Conservation (phyloP, 2,888 invertebrate species). For the Pinctada fucata region DNA sequence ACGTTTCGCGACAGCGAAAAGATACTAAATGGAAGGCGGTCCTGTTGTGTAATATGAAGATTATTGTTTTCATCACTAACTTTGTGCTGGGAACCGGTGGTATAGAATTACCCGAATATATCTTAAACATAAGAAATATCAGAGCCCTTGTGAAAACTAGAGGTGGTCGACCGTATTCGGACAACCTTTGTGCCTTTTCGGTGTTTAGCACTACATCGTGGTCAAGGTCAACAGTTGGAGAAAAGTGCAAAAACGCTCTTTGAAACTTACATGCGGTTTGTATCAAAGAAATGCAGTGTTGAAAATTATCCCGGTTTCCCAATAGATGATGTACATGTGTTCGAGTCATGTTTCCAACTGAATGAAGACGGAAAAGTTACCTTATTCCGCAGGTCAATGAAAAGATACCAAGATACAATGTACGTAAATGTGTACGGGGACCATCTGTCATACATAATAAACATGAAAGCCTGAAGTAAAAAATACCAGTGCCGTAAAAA, state of each 20-base stretch:
- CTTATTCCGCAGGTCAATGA: background rate
- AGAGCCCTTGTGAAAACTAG: background rate
- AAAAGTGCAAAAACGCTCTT: background rate
- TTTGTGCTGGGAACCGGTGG: too few relatives aligned
- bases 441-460: slow-evolving; percentile 28
- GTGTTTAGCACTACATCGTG: slow-evolving; percentile 16
- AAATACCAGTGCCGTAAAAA: slow-evolving; percentile 28
- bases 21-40: too few relatives aligned
- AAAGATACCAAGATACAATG: slow-evolving; percentile 14
- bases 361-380: slow-evolving; percentile 18
- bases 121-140: background rate
- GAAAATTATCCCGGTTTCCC: too few relatives aligned
- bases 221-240: background rate
- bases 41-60: too few relatives aligned
- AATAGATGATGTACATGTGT: slow-evolving; percentile 19
- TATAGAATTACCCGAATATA: background rate
- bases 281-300: too few relatives aligned
- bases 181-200: slow-evolving; percentile 31
- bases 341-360: slow-evolving; percentile 26
- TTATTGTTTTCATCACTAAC: too few relatives aligned
- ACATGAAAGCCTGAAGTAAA: slow-evolving; percentile 18
- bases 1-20: too few relatives aligned
- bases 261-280: too few relatives aligned
- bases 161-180: slow-evolving; percentile 1
- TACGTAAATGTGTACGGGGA: slow-evolving; percentile 24